phyloP scores from a whole-genome alignment of 1,140 invertebrate genomes.

The Cheumatopsyche charites region DNA sequence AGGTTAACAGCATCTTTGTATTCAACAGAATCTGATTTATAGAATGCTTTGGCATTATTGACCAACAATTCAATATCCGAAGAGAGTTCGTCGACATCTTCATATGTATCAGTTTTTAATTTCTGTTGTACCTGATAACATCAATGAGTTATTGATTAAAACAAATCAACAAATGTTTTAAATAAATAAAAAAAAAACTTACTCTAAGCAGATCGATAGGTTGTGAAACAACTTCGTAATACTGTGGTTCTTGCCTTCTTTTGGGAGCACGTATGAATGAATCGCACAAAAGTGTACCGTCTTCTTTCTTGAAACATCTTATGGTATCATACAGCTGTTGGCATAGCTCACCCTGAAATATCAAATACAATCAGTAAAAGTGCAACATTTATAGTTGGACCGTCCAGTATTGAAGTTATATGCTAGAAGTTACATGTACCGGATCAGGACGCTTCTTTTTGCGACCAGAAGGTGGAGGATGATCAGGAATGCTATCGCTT shows the following conservation, averaged over 20 bases:
- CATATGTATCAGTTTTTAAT: slow-evolving; percentile 93
- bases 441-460: slow-evolving; percentile 59
- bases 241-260: slow-evolving; percentile 85
- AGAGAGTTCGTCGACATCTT: slow-evolving; percentile 86
- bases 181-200: slow-evolving; percentile 43
- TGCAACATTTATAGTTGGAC: background rate
- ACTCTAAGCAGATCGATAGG: slow-evolving; percentile 91
- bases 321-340: slow-evolving; percentile 93
- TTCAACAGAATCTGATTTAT: slow-evolving; percentile 85
- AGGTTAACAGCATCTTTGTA: slow-evolving; percentile 90
- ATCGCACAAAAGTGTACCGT: slow-evolving; percentile 90
- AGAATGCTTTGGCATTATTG: slow-evolving; percentile 92
- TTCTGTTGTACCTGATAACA: slow-evolving; percentile 85
- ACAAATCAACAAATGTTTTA: too few species aligned
- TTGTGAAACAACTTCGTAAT: slow-evolving; percentile 89
- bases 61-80: slow-evolving; percentile 87
- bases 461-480: slow-evolving; percentile 54
- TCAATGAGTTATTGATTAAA: slow-evolving; percentile 19
- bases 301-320: slow-evolving; percentile 89
- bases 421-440: slow-evolving; percentile 50
- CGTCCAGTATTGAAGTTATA: too few species aligned
- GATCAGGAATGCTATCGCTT: slow-evolving; percentile 57
- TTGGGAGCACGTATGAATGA: slow-evolving; percentile 94
- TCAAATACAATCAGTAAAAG: slow-evolving; percentile 24
- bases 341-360: slow-evolving; percentile 77